Evolutionary conservation across 1,140 invertebrate genomes (phyloP), one percentile per base, ranked within the genome.

Genomic region (Argopecten irradians): DNA sequence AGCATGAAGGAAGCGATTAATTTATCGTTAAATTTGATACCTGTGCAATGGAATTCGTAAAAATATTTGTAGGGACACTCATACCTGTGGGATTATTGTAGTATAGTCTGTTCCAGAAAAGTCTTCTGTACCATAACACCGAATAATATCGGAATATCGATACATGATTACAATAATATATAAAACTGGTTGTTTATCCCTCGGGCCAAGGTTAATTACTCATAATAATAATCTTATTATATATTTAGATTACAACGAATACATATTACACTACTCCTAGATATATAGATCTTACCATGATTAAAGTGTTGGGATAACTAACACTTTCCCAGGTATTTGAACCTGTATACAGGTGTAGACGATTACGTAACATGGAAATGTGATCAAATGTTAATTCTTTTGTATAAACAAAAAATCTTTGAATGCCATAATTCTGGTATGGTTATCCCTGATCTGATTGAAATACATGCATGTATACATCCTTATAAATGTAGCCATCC

Each of bases 31-130:
- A 71, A 71, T 16, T 5, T 71, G 22, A 71, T 71, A 71, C n/a
- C 1, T 71, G 55, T n/a, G 28, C 16, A 3, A 71, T 71, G 55
- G 55, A 71, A 71, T 71, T 71, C 11, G 43, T 71, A 3, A 39
- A 71, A 28, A 71, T 71, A 71, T 71, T 71, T 71, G 5, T 28
- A n/a, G 28, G 55, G 55, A 71, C n/a, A 71, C 55, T 71, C 55
- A 71, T 71, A 71, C 55, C 55, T 71, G n/a, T n/a, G 22, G 55
- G 55, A 71, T 71, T 71, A 71, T 71, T 71, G 55, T 71, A 71
- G 55, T 71, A 71, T 71, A 71, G 55, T 71, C 55, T 5, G 55
- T 71, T 71, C 28, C n/a, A 71, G 55, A n/a, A 71, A 71, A 71
- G 22, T 71, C 36, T n/a, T n/a, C 36, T 39, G 5, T n/a, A 71